Conservation (phyloP, 2,888 invertebrate genomes). For the Hydraecia micacea region DNA sequence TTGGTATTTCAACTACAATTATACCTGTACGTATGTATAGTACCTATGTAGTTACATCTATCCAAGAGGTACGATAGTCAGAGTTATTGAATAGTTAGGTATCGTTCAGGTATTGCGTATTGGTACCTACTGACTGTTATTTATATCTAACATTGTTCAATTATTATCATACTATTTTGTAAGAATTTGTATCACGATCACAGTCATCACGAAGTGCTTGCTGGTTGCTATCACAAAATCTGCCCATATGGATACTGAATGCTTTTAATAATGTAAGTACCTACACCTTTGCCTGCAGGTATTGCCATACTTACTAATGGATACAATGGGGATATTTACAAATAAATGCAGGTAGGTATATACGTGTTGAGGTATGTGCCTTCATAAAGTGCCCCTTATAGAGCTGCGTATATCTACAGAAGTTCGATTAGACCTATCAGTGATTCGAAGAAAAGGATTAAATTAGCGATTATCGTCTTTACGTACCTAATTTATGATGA, state of each 20-base stretch:
- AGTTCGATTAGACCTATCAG: conserved; percentile 29
- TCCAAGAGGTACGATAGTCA: not conserved
- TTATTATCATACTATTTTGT: not conserved
- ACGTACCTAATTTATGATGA: conserved; percentile 35
- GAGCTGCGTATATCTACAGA: not conserved
- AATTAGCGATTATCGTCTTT: conserved; percentile 20
- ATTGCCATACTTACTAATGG: not conserved
- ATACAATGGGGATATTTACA: conserved; percentile 28
- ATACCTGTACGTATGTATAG: not conserved
- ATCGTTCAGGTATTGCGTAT: conserved; percentile 13
- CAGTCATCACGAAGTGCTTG: not conserved
- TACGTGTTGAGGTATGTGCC: conserved; percentile 4
- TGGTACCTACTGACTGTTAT: not conserved
- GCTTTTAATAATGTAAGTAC: not conserved
- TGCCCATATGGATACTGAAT: not conserved
- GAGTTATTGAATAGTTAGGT: not conserved
- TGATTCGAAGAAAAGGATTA: conserved; percentile 24
- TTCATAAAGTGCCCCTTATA: not conserved
- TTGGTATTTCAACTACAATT: not conserved
- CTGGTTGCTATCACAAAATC: not conserved
- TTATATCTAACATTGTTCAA: conserved; percentile 2
- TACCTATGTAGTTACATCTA: not conserved
- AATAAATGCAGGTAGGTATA: conserved; percentile 6
- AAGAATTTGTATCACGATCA: not conserved
- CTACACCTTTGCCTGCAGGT: not conserved